These are phyloP conservation scores for Lophochroa leadbeateri DNA, from an alignment of 2,113 vertebrate genomes.

Conservation along the genomic window DNA sequence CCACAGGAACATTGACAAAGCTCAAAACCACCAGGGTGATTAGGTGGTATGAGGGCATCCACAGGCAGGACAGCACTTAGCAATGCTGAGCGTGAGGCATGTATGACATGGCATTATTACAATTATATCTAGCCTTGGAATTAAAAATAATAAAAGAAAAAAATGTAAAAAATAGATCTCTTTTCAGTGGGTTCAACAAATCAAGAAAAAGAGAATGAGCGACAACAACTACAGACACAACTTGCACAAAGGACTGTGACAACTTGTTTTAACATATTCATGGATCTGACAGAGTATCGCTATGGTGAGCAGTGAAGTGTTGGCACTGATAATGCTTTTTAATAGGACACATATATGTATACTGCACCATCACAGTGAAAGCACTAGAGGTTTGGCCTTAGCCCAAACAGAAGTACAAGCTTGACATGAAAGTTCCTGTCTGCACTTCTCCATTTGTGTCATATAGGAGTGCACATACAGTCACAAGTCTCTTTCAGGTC, in stretches of 20 bases:
- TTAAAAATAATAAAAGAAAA: not conserved
- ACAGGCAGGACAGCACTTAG: not conserved
- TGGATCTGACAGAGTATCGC: not conserved
- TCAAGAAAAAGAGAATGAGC: not conserved
- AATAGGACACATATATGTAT: not conserved
- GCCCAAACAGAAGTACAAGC: not conserved
- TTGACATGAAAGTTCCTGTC: not conserved
- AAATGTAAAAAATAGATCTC: not conserved
- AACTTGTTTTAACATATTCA: not conserved
- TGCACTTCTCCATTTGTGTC: not conserved
- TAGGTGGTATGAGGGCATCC: not conserved
- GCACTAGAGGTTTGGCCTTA: not conserved
- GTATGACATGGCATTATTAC: rapidly evolving
- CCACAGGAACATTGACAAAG: not conserved
- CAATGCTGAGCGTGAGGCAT: not conserved
- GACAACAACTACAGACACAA: not conserved
- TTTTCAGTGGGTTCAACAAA: not conserved
- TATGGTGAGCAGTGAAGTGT: not conserved
- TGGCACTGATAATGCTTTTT: not conserved
- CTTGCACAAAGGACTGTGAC: not conserved
- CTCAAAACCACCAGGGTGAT: not conserved
- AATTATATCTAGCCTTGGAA: not conserved
- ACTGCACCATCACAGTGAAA: not conserved
- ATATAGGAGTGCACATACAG: not conserved
- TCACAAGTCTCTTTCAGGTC: not conserved